phyloP scores from a whole-genome alignment of 1,140 invertebrate species.

The silkworm (Bombyx mori) region ASM3026992v2 NC_085135.1:3982001-3982500 shows the following conservation, averaged over 20 bases:
- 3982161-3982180: not conserved
- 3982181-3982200: not conserved
- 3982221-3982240: constrained; percentile 3
- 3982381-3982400: constrained; percentile 2
- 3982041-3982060: constrained; percentile 3
- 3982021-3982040: constrained; percentile 2
- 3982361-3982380: constrained; percentile 3
- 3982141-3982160: constrained; percentile 3
- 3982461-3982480: constrained; percentile 3
- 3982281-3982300: constrained; percentile 1
- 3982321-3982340: constrained; percentile 3
- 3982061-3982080: constrained; percentile 3
- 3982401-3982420: constrained; percentile 1
- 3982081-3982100: constrained; percentile 1
- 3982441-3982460: constrained; percentile 2
- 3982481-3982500: constrained; percentile 7
- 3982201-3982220: constrained; percentile 3
- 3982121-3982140: constrained; percentile 2
- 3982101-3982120: constrained; percentile 2
- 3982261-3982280: constrained; percentile 1
- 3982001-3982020: not conserved
- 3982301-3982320: constrained; percentile 1
- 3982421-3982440: constrained; percentile 2
- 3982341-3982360: constrained; percentile 3
- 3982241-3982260: not conserved